These are phyloP conservation scores for Neodiprion virginianus DNA, from an alignment of 1,140 invertebrate genomes.

Conservation along the genomic window DNA sequence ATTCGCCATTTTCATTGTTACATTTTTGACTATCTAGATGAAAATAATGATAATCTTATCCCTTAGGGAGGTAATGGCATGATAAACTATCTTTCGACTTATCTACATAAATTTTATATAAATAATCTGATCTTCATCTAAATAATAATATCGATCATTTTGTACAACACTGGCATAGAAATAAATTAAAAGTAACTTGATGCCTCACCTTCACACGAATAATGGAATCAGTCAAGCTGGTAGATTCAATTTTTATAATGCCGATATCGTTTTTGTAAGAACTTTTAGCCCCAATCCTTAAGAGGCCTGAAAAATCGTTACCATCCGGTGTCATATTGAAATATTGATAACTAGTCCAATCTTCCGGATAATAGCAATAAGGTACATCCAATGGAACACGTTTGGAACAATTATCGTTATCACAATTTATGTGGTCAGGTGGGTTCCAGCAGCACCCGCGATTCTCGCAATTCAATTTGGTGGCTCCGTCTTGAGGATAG, in stretches of 20 bases:
- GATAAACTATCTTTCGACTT: too few relatives aligned
- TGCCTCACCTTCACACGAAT: conserved; percentile 72
- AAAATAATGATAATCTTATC: too few relatives aligned
- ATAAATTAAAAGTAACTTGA: too few relatives aligned
- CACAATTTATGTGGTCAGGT: conserved; percentile 20
- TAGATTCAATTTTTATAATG: conserved; percentile 68
- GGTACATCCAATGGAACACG: conserved; percentile 60
- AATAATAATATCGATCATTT: too few relatives aligned
- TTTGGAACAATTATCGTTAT: background rate
- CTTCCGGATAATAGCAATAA: conserved; percentile 75
- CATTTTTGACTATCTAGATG: too few relatives aligned
- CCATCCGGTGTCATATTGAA: conserved; percentile 66
- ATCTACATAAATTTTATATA: too few relatives aligned
- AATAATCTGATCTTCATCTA: too few relatives aligned
- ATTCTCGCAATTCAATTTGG: conserved; percentile 66
- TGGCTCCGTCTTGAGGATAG: conserved; percentile 71
- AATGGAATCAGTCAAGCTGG: conserved; percentile 67
- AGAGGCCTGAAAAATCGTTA: conserved; percentile 65
- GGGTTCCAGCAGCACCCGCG: conserved; percentile 78
- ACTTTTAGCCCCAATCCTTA: conserved; percentile 64
- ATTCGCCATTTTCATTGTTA: too few relatives aligned
- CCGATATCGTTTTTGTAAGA: conserved; percentile 72
- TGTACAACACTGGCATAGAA: too few relatives aligned
- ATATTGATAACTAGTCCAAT: conserved; percentile 71
- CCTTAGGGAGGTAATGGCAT: too few relatives aligned